Base-by-base conservation (phyloP, 2,797 vertebrate genomes). In the Sebastiscus tertius region DNA sequence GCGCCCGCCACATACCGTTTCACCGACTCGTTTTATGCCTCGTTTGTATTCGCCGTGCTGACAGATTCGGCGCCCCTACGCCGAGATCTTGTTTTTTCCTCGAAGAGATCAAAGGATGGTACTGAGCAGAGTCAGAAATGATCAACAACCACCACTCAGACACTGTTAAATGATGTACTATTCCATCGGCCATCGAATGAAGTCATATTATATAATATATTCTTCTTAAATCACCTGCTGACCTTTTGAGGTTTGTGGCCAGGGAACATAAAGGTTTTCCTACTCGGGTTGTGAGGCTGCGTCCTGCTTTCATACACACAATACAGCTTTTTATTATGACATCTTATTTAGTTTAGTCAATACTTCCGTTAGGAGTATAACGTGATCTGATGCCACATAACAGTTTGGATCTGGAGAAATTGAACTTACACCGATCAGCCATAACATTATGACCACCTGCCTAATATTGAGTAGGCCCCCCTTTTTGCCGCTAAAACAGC, bases 1-100 rank as follows among this genome's bases (percentile, higher is more conserved):
- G 4, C 42, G 3, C 61, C 4, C 56, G 2, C 61, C 4, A 8
- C 36, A 31, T 26, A 24, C 59, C 9, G 18, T 52, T 68, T 77
- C 33, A 4, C 71, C 56, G 49, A 64, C 39, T 72, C 59, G 54
- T 72, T 80, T 68, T 34, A 62, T 29, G 63, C 46, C 56, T 79
- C 2, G 3, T 77, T 83, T 70, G 16, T 80, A 36, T 72, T 75
- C n/a, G 20, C 18, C 18, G 24, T 8, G 12, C 20, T 8, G 61
- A 65, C 42, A 60, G 55, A 63, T 64, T 62, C 24, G 4, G 12
- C 2, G 24, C 52, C 59, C 18, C 60, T 3, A 16, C 26, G 13
- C 42, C 16, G 54, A 62, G 14, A 22, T 27, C 13, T 59, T 4
- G 16, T 72, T 76, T 80, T 73, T 65, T 13, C 18, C 67, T 34